Conservation (phyloP, 1,140 invertebrate genomes). For the Proales similis region DNA sequence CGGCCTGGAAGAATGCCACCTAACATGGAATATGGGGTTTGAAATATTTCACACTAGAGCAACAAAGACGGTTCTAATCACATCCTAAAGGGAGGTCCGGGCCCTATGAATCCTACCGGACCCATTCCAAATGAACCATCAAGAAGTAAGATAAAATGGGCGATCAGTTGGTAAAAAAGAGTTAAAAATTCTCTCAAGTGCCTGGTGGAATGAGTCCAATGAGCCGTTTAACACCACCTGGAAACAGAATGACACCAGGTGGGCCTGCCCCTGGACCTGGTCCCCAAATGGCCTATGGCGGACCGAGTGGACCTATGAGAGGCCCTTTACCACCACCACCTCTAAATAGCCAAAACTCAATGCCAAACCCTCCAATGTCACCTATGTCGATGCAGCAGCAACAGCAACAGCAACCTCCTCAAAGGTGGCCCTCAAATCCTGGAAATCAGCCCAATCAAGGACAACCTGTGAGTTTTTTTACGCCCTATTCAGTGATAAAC, state of each 20-base stretch:
- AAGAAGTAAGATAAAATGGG: background rate
- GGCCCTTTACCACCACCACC: constrained; percentile 17
- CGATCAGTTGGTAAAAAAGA: background rate
- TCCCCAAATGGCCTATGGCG: constrained; percentile 20
- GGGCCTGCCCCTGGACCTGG: background rate
- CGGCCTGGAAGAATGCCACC: constrained; percentile 10
- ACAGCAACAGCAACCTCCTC: constrained; percentile 12
- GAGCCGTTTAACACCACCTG: constrained; percentile 13
- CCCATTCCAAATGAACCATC: background rate
- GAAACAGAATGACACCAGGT: constrained; percentile 31
- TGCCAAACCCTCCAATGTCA: constrained; percentile 19
- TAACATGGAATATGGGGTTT: constrained; percentile 27
- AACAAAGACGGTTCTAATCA: background rate
- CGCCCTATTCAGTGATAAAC: background rate
- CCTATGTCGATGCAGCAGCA: constrained; percentile 29
- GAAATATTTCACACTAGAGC: background rate
- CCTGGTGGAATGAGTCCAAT: constrained; percentile 32
- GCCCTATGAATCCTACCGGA: background rate
- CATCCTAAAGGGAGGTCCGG: background rate
- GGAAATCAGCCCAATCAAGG: background rate
- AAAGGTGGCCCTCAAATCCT: background rate
- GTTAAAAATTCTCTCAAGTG: constrained; percentile 10
- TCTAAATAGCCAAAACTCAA: constrained; percentile 3
- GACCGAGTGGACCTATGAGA: constrained; percentile 4
- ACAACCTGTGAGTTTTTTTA: background rate